Base-by-base conservation (phyloP, 2,888 invertebrate species). In the Bombylius discolor region DNA sequence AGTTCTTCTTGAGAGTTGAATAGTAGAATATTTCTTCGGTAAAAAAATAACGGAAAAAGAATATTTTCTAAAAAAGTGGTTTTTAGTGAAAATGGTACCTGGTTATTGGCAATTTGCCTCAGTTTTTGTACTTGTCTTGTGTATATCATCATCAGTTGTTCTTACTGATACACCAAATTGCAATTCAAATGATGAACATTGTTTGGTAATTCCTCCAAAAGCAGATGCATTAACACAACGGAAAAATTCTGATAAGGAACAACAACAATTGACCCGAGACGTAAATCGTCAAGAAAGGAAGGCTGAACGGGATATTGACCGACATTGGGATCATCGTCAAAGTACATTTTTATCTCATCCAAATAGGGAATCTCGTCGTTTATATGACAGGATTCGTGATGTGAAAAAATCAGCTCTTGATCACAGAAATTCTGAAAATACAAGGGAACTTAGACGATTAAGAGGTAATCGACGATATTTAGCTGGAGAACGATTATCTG, bases 41-140 rank as follows among this genome's bases (percentile, higher is more conserved):
- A 5, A 42, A 5, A 42, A 11, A 42, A 42, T 11, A 11, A 42
- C 8, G 12, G 11, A 8, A 42, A 8, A 42, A 42, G 4, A 42
- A 42, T 11, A 42, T 42, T 42, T 5, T 11, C 1, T n/a, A 4
- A 42, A 42, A 42, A 11, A 42, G 39, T 42, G 39, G 12, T 42
- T 42, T 11, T 11, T 42, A 6, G 53, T 54, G 53, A 54, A 54
- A 54, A 54, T 54, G 53, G 34, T 54, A 54, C 49, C 53, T 45
- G 45, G 53, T 45, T 54, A 33, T 36, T 54, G 53, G 53, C 53
- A 49, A 48, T 33, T 54, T 33, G 53, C 53, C 53, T 49, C 45
- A 49, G 45, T 54, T 49, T 44, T 49, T 14, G 53, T 54, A 49
- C 44, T 54, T 45, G 49, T 44, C 5, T 12, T 49, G 33, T 54